Conservation (phyloP, 2,797 vertebrate genomes). For the Syngnathus acus region DNA sequence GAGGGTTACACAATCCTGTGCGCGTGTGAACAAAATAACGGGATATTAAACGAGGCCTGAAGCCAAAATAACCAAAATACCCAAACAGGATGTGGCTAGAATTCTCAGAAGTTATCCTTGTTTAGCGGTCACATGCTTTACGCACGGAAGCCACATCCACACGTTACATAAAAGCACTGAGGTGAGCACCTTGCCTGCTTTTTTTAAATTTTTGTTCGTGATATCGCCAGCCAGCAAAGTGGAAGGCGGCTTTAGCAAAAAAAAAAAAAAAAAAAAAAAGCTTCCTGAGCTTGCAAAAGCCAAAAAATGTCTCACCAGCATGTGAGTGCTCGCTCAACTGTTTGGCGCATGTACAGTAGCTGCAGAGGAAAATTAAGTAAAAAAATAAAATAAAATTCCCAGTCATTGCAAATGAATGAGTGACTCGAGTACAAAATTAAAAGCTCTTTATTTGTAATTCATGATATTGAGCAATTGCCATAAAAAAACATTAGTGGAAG, state of each 20-base stretch:
- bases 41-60: neutral
- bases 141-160: neutral
- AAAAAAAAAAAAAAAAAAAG: no score
- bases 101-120: neutral
- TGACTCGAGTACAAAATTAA: neutral
- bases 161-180: neutral
- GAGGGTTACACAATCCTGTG: neutral
- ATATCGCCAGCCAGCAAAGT: neutral
- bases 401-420: neutral
- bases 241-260: neutral
- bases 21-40: neutral
- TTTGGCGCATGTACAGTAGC: neutral
- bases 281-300: neutral
- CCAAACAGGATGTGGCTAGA: slow-evolving; percentile 1
- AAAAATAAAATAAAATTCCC: no score
- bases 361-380: no score
- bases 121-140: neutral
- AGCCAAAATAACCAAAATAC: neutral
- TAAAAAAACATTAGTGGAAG: neutral
- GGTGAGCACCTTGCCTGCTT: neutral
- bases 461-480: neutral
- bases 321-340: neutral
- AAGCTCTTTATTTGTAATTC: neutral
- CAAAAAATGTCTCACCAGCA: neutral
- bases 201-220: neutral